Evolutionary conservation across 35 echinoderm and acorn worm species (phyloP), one percentile per base, ranked within the genome.

Genomic region (Apostichopus parvimensis): DNA sequence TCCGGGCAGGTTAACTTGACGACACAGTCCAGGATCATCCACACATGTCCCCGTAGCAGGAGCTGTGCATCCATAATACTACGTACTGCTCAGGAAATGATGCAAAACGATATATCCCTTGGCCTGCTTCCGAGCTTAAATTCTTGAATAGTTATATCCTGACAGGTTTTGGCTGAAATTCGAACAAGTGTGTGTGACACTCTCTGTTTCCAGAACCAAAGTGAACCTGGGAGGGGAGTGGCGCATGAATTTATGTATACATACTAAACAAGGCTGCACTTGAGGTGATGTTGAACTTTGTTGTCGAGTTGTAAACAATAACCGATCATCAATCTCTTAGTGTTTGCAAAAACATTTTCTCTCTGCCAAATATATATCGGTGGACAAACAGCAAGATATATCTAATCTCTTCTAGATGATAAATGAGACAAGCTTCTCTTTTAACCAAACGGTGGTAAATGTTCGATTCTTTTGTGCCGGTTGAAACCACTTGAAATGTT

Each of bases 1-100:
- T 82, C 79, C 18, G 79, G 79, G 25, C 79, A 82, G 45, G 79
- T 82, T 82, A 82, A 82, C 52, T 82, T 82, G 45, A 82, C 79
- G 18, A 82, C 79, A 34, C 79, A 82, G 52, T 82, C 79, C 79
- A 82, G 79, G 6, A 82, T 82, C 2, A 45, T 45, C 53, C 55
- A 45, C 25, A 82, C 79, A 6, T 82, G 52, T 45, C 79, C 79
- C 45, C 14, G 34, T 14, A 55, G 28, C 79, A 82, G 79, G 4
- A 56, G 55, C 25, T 14, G 14, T 34, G 25, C 79, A 8, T 25
- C 79, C 79, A 82, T 82, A n/a, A n/a, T 82, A 54, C 34, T 18
- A 82, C 0, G 18, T 7, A 82, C 52, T 55, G 17, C 55, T 53
- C 53, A 82, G 79, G 79, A 82, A 82, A 15, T 82, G 79, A 45